Conservation (phyloP, 2,113 vertebrate species). For the Daboia siamensis region DNA sequence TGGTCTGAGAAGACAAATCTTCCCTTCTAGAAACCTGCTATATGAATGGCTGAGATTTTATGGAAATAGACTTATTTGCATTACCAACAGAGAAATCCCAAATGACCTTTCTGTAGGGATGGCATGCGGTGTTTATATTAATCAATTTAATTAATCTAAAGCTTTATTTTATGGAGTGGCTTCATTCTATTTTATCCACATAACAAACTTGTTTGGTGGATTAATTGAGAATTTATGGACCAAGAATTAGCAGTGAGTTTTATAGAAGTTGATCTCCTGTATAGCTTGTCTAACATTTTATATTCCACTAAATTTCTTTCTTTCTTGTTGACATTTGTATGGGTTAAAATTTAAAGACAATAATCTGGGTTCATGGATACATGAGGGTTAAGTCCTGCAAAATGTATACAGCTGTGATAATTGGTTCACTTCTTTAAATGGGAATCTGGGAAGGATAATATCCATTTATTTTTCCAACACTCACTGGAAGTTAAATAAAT, state of each 20-base stretch:
- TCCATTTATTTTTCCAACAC: neutral
- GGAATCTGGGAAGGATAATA: constrained; percentile 10
- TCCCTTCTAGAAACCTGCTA: neutral
- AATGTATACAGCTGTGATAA: neutral
- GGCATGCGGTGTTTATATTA: neutral
- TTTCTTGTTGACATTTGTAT: neutral
- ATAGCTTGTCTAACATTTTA: neutral
- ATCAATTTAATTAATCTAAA: neutral
- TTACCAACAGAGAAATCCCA: neutral
- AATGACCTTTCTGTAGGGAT: neutral
- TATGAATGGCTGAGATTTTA: neutral
- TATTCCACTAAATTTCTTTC: neutral
- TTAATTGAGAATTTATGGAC: neutral
- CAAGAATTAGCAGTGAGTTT: neutral
- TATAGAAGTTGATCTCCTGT: neutral
- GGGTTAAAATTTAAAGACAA: neutral
- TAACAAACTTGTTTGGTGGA: neutral
- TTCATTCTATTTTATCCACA: neutral
- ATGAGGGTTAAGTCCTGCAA: constrained; percentile 25
- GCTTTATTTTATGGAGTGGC: neutral
- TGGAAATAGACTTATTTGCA: neutral
- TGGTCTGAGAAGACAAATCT: neutral
- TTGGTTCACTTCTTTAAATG: neutral
- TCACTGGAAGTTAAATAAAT: constrained; percentile 11
- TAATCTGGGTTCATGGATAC: neutral